Conservation (phyloP, 1,140 invertebrate genomes). For the Hestina assimilis region DNA sequence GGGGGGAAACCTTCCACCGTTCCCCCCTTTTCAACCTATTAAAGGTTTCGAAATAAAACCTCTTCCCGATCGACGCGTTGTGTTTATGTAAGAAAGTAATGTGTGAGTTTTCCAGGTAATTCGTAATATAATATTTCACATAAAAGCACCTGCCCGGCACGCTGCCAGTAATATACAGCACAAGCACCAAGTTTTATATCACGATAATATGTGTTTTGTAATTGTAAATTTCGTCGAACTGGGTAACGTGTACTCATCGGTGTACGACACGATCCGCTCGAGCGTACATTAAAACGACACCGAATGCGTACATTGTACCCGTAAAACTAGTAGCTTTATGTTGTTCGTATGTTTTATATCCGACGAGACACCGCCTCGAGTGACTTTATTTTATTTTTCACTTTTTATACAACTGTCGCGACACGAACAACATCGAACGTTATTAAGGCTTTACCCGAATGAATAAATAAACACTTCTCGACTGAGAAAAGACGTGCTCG, state of each 20-base stretch:
- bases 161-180: slow-evolving; percentile 75
- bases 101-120: slow-evolving; percentile 69
- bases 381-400: slow-evolving; percentile 42
- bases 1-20: too few species aligned
- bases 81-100: slow-evolving; percentile 45
- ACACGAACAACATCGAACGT: slow-evolving; percentile 43
- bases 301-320: slow-evolving; percentile 58
- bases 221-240: slow-evolving; percentile 65
- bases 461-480: slow-evolving; percentile 2
- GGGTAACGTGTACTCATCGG: slow-evolving; percentile 57
- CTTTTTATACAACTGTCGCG: slow-evolving; percentile 39
- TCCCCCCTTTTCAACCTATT: not conserved
- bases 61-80: slow-evolving; percentile 40
- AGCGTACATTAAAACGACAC: slow-evolving; percentile 5
- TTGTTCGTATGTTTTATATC: slow-evolving; percentile 67
- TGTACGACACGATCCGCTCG: not conserved
- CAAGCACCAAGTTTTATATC: slow-evolving; percentile 76
- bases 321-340: slow-evolving; percentile 70
- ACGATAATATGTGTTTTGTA: slow-evolving; percentile 74
- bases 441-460: slow-evolving; percentile 9
- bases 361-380: slow-evolving; percentile 43
- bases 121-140: slow-evolving; percentile 72
- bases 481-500: slow-evolving; percentile 5
- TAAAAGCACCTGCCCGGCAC: slow-evolving; percentile 77
- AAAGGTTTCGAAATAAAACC: slow-evolving; percentile 12